Evolutionary conservation across 2,888 invertebrate species (phyloP).

Genomic region (Drosophila falleni): DNA sequence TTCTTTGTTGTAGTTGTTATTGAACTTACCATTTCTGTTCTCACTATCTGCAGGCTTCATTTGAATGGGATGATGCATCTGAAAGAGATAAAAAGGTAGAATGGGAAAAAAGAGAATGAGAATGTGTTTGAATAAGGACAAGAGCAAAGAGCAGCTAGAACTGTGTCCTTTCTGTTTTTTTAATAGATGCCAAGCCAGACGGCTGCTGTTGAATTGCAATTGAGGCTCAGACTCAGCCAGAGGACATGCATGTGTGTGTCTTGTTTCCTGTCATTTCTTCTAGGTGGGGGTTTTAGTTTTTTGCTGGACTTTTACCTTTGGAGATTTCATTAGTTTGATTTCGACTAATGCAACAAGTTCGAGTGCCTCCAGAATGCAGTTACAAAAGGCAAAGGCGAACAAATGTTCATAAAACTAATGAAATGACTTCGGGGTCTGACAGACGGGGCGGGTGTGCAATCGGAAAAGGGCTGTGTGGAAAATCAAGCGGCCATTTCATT

Average conservation of each 20-base stretch:
- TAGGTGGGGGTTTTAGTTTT: conserved; percentile 10
- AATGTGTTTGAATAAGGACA: conserved; percentile 18
- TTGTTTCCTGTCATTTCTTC: background rate
- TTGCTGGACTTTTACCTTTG: conserved; percentile 15
- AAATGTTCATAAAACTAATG: conserved; percentile 66
- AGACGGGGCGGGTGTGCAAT: background rate
- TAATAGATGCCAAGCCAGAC: conserved; percentile 36
- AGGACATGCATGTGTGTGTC: conserved; percentile 22
- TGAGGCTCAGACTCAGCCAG: conserved; percentile 27
- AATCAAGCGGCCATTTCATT: conserved; percentile 67
- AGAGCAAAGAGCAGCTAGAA: conserved; percentile 38
- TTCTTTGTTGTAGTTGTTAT: conserved; percentile 15
- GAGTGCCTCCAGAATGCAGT: conserved; percentile 34
- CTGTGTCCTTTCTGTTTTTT: conserved; percentile 38
- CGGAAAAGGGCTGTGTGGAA: background rate
- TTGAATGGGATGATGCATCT: conserved; percentile 99
- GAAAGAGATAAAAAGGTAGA: conserved; percentile 85
- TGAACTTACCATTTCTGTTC: conserved; percentile 97
- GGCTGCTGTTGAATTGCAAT: conserved; percentile 49
- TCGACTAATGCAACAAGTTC: conserved; percentile 48
- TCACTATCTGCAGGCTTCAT: conserved; percentile 99
- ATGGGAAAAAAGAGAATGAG: conserved; percentile 12
- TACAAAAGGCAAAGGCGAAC: conserved; percentile 48
- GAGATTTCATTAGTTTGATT: conserved; percentile 65
- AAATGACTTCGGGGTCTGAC: conserved; percentile 31